Evolutionary conservation across 2,888 invertebrate genomes (phyloP).

Genomic region (Mythimna loreyi): DNA sequence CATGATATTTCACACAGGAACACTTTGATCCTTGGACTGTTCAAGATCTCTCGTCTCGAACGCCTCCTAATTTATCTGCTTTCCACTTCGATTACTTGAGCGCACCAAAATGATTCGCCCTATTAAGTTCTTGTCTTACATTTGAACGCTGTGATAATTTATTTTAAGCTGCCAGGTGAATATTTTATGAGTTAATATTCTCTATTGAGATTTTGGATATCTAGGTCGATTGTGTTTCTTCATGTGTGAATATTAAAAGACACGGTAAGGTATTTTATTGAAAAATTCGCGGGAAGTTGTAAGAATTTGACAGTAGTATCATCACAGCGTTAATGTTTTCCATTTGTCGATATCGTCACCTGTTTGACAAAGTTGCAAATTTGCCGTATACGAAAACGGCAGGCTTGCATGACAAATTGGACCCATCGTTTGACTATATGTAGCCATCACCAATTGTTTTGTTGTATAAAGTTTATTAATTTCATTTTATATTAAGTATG

Average conservation of each 20-base stretch:
- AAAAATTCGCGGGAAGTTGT: background rate
- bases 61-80: constrained; percentile 81
- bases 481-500: too few relatives aligned
- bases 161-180: constrained; percentile 64
- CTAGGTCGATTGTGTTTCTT: constrained; percentile 16
- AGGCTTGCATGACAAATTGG: too few relatives aligned
- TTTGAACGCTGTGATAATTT: constrained; percentile 73
- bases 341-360: too few relatives aligned
- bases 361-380: too few relatives aligned
- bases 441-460: too few relatives aligned
- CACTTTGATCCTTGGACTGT: constrained; percentile 74
- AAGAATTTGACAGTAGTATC: too few relatives aligned
- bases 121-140: constrained; percentile 83
- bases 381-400: too few relatives aligned
- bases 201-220: constrained; percentile 27
- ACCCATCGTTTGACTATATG: too few relatives aligned
- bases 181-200: constrained; percentile 59
- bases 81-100: constrained; percentile 84
- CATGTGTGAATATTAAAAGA: background rate
- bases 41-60: constrained; percentile 65
- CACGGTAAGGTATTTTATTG: constrained; percentile 1
- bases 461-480: too few relatives aligned
- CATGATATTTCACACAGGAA: constrained; percentile 63
- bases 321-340: too few relatives aligned
- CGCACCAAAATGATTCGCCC: constrained; percentile 83